Conservation (phyloP, 2,797 vertebrate species). For the Gila robusta region DNA sequence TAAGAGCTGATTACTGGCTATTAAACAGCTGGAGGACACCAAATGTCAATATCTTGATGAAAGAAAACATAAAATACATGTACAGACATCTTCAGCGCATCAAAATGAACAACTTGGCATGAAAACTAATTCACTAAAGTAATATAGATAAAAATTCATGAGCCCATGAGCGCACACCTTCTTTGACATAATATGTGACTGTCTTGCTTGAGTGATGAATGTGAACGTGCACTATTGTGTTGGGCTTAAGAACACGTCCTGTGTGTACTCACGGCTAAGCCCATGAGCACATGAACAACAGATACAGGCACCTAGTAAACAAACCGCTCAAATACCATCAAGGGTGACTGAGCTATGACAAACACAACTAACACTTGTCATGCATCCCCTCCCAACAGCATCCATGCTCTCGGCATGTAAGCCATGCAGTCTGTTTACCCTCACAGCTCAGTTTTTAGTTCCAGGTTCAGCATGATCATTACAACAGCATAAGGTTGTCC, state of each 20-base stretch:
- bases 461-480: neutral
- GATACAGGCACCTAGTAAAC: slow-evolving; percentile 40
- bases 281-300: slow-evolving; percentile 48
- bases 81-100: neutral
- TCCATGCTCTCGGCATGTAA: slow-evolving; percentile 1
- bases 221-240: slow-evolving; percentile 65
- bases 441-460: slow-evolving; percentile 12
- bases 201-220: slow-evolving; percentile 53
- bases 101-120: neutral
- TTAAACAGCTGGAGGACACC: slow-evolving; percentile 21
- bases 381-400: neutral
- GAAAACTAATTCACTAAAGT: neutral
- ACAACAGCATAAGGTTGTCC: neutral
- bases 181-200: slow-evolving; percentile 23
- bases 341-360: slow-evolving; percentile 26
- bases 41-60: neutral
- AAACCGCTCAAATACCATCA: slow-evolving; percentile 26
- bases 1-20: slow-evolving; percentile 7
- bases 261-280: slow-evolving; percentile 68
- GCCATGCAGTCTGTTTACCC: slow-evolving; percentile 11
- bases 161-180: slow-evolving; percentile 17
- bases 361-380: slow-evolving; percentile 31
- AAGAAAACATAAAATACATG: slow-evolving; percentile 1
- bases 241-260: slow-evolving; percentile 67
- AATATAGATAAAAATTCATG: slow-evolving; percentile 5